Evolutionary conservation across 2,797 vertebrate species (phyloP).

Genomic region (Sebastes kiyomatsui): DNA sequence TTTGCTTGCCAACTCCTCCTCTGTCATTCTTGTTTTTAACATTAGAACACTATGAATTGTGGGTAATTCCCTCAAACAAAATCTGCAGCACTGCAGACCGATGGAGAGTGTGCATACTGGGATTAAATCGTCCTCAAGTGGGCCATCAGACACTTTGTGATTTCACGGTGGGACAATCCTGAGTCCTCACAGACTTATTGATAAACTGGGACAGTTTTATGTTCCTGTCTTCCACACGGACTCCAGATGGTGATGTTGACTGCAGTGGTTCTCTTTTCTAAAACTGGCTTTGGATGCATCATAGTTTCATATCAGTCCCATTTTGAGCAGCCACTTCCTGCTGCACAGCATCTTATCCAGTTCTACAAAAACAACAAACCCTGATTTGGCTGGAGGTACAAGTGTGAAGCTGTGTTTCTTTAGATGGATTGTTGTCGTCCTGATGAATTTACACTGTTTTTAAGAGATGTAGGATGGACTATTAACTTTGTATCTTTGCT

Average conservation of each 20-base stretch:
- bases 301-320: neutral
- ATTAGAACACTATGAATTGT: too few species aligned
- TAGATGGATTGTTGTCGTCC: neutral
- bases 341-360: neutral
- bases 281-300: neutral
- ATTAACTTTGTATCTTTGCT: neutral
- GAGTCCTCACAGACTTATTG: neutral
- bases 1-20: neutral
- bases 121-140: too few species aligned
- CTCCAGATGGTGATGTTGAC: slow-evolving; percentile 53
- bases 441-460: neutral
- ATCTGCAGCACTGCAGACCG: too few species aligned
- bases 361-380: neutral
- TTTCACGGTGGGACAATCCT: too few species aligned
- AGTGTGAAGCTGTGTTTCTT: neutral
- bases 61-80: neutral
- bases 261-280: neutral
- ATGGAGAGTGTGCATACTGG: too few species aligned
- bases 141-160: too few species aligned
- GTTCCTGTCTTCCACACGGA: neutral
- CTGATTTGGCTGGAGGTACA: neutral
- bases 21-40: neutral
- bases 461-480: neutral
- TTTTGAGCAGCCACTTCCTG: neutral
- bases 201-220: neutral